These are phyloP conservation scores for Petromus typicus DNA, from an alignment of 2,113 vertebrate species.

Conservation along the genomic window DNA sequence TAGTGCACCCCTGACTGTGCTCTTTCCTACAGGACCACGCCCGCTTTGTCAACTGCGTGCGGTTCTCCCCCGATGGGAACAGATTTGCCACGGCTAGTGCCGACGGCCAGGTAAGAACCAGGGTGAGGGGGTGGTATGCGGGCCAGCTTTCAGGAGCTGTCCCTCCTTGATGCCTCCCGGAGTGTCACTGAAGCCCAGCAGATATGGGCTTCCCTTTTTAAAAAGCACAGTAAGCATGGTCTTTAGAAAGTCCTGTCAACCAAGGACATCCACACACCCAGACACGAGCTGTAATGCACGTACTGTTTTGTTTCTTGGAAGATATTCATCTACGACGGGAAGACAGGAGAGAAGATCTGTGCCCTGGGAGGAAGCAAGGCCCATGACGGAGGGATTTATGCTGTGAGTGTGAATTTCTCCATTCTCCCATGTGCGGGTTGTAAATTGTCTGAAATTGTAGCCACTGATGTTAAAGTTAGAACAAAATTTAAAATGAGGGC, in stretches of 20 bases:
- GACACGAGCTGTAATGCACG: fast-evolving
- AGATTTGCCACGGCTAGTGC: conserved; percentile 93
- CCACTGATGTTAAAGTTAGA: not conserved
- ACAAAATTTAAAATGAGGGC: not conserved
- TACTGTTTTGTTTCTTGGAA: conserved; percentile 69
- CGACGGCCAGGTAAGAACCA: conserved; percentile 92
- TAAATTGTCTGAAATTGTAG: fast-evolving
- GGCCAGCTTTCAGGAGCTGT: not conserved
- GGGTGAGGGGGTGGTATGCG: fast-evolving
- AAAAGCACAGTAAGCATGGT: not conserved
- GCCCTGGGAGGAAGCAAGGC: conserved; percentile 93
- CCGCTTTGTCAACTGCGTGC: conserved; percentile 96
- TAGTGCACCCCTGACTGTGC: not conserved
- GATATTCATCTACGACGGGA: conserved; percentile 95
- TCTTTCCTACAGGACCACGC: conserved; percentile 89
- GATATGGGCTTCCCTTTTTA: not conserved
- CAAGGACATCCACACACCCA: fast-evolving
- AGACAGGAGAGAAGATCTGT: conserved; percentile 89
- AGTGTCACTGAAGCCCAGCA: fast-evolving
- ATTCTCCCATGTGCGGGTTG: fast-evolving
- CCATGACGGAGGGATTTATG: conserved; percentile 97
- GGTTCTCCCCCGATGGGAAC: conserved; percentile 95
- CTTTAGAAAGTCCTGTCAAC: not conserved
- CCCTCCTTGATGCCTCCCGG: not conserved
- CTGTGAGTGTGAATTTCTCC: conserved; percentile 88